Base-by-base conservation (phyloP, 2,797 vertebrate species). In the Oreochromis grahami region DNA sequence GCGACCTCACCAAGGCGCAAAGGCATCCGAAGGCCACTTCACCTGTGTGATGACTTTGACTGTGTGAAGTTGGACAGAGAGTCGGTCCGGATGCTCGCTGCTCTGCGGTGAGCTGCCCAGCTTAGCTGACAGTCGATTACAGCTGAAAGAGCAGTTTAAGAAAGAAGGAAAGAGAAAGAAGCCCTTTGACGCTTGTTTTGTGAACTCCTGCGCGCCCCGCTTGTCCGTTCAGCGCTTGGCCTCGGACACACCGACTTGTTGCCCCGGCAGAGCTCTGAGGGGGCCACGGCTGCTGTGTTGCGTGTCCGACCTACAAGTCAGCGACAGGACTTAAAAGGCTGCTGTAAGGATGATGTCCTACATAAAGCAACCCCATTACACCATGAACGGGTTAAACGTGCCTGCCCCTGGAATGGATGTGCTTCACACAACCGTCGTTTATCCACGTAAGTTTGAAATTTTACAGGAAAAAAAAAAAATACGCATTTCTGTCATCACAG, bases 301-400 rank as follows among this genome's bases (percentile, higher is more conserved):
- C 86, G 90, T 80, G 87, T 91, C 88, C 84, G 88, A 92, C 81
- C 88, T n/a, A 79, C 84, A 84, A 90, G 89, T 88, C 87, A 32
- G 83, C 81, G 56, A 82, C 81, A 89, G 94, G 93, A 93, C 86
- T 89, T 92, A 91, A 89, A 77, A 88, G 83, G 81, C 89, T 38
- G 88, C 91, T 78, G 91, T 29, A 50, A 94, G 79, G 94, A 98
- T 98, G 98, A 98, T 98, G 98, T 97, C 98, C 85, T 98, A 98
- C 93, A 96, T 98, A 89, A 98, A 98, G 93, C 98, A 98, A 63
- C 96, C 97, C 8, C 98, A 97, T 93, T 98, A 98, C 86, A 96
- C 97, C 1, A 97, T 98, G 95, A 98, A 97, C 78, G 96, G 97
- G 89, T 95, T 98, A 92, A 96, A 97, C 78, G 90, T 98, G 91